Conservation (phyloP, 2,797 vertebrate genomes). For the Acrocephalus scirpaceus region DNA sequence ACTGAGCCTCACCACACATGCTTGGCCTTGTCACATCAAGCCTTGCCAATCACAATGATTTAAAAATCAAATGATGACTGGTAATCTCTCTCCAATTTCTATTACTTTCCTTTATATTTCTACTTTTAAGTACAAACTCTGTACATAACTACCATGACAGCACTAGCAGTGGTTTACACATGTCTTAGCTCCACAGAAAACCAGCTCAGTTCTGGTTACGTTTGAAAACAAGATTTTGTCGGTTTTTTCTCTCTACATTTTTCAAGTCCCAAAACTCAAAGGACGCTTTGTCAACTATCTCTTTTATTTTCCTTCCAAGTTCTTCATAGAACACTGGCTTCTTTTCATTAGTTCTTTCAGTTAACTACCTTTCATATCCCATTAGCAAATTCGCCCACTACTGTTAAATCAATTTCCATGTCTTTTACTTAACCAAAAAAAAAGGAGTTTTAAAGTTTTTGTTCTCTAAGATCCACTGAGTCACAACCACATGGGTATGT, state of each 20-base stretch:
- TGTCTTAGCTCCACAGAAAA: neutral
- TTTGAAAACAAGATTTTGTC: neutral
- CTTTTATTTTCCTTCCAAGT: constrained; percentile 41
- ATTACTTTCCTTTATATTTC: neutral
- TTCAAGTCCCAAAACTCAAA: constrained; percentile 30
- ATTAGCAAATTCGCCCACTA: constrained; percentile 19
- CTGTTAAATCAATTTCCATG: constrained; percentile 15
- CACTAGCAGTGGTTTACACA: neutral
- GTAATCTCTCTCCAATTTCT: neutral
- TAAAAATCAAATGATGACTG: neutral
- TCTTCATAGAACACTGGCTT: constrained; percentile 20
- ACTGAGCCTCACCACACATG: neutral
- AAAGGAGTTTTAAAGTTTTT: neutral
- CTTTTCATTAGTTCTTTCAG: constrained; percentile 41
- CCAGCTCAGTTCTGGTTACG: neutral
- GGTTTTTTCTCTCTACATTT: neutral
- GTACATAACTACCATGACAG: neutral
- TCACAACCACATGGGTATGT: constrained; percentile 34
- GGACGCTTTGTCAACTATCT: constrained; percentile 17
- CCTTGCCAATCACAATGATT: neutral
- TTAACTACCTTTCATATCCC: constrained; percentile 20
- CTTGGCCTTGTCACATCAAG: neutral
- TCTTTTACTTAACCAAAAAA: constrained; percentile 7
- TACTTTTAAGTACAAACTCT: neutral
- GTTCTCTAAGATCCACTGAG: constrained; percentile 13